Base-by-base conservation (phyloP, 2,113 vertebrate species). In the Sialia sialis region DNA sequence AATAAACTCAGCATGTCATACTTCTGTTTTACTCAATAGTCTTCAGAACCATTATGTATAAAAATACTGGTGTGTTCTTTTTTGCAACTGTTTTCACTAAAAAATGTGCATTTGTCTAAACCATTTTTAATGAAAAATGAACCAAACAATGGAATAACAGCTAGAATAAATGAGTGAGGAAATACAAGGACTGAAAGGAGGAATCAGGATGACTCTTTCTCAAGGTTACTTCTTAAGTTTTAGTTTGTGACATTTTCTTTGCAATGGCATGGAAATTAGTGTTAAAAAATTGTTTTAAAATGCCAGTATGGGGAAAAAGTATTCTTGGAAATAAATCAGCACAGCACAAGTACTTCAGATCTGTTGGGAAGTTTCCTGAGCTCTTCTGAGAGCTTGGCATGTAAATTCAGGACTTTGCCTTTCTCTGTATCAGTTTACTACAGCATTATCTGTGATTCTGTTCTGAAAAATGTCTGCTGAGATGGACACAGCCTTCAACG, bases 401-500 rank as follows among this genome's bases (percentile, higher is more conserved):
- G 15, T 13, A 51, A 79, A 59, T 90, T n/a, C 39, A 72, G 27
- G n/a, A 59, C 11, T 72, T 54, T 7, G 32, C 4, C 29, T 54
- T 83, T 73, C 43, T 62, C 34, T 76, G 8, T 36, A 30, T 46
- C 43, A n/a, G 30, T 62, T 79, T 89, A 29, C 3, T 5, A 15
- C 9, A 32, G 18, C 0, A 0, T 66, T 60, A 54, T 36, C 22
- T 55, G 2, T 15, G 56, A 29, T 32, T 58, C 41, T 49, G 30
- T 22, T 46, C 34, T 41, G 46, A 56, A 56, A 49, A 46, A 19
- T 6, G 4, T 20, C 32, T 63, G 25, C 32, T 38, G 60, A 67
- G 60, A 41, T n/a, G 39, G 70, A 44, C 41, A 11, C 16, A 13
- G 73, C 16, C 30, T 66, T 6, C 14, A 5, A 27, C 19, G 5